Evolutionary conservation across 2,888 invertebrate species (phyloP).

Genomic region (Thymelicus sylvestris): DNA sequence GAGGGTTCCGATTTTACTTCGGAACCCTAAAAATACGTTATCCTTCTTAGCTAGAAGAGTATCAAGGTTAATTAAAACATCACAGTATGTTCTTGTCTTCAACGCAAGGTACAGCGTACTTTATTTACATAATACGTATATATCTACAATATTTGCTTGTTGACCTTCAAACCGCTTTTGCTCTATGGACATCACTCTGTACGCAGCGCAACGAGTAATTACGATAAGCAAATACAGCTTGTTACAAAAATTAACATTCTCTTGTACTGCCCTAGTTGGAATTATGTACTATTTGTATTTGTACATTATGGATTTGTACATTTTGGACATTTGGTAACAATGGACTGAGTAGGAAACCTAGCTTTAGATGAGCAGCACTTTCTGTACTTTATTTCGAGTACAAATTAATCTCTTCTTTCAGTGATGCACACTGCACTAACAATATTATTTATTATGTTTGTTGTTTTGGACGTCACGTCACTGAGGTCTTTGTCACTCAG

Average conservation of each 20-base stretch:
- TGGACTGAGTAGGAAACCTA: too few relatives aligned
- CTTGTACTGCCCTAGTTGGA: constrained; percentile 19
- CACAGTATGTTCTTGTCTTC: constrained; percentile 22
- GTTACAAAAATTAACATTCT: constrained; percentile 28
- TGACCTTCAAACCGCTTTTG: constrained; percentile 55
- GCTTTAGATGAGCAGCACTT: too few relatives aligned
- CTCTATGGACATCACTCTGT: constrained; percentile 46
- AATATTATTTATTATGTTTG: too few relatives aligned
- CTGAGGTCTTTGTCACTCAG: too few relatives aligned
- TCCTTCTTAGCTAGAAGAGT: not conserved
- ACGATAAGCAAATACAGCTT: constrained; percentile 46
- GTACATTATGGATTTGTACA: too few relatives aligned
- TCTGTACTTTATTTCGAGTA: too few relatives aligned
- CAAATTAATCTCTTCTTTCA: too few relatives aligned
- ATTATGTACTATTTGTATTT: not conserved
- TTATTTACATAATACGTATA: constrained; percentile 28
- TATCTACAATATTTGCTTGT: constrained; percentile 47
- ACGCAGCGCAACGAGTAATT: constrained; percentile 40
- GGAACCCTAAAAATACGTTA: not conserved
- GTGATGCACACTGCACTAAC: too few relatives aligned
- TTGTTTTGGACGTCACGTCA: too few relatives aligned
- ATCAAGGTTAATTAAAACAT: constrained; percentile 22
- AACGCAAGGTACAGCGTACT: not conserved
- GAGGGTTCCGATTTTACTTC: too few relatives aligned
- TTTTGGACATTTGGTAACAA: too few relatives aligned